phyloP scores from a whole-genome alignment of 2,797 vertebrate species.

The Glyptemys insculpta region DNA sequence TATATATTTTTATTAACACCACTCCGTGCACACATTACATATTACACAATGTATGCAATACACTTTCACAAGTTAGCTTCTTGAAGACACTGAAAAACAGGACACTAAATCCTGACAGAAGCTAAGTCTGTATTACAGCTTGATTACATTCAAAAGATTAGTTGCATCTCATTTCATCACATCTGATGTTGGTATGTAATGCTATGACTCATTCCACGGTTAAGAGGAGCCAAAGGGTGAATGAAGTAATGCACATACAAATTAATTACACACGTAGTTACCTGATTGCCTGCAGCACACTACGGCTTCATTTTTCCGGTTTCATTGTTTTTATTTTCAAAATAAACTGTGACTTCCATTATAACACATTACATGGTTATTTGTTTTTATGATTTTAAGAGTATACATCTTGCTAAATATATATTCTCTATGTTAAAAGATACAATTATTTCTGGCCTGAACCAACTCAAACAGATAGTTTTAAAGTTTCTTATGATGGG shows the following conservation, averaged over 20 bases:
- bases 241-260: constrained; percentile 86
- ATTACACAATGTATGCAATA: neutral
- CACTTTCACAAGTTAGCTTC: neutral
- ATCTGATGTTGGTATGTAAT: constrained; percentile 41
- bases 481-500: neutral
- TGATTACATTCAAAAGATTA: neutral
- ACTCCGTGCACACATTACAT: neutral
- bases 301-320: neutral
- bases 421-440: neutral
- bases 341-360: constrained; percentile 15
- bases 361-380: neutral
- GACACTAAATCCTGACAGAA: constrained; percentile 12
- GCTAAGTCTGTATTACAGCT: constrained; percentile 7
- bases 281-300: constrained; percentile 32
- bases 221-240: constrained; percentile 27
- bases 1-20: neutral
- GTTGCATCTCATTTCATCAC: constrained; percentile 71
- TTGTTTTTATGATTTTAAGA: neutral
- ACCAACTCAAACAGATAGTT: constrained; percentile 6
- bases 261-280: constrained; percentile 79
- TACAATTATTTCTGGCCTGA: neutral
- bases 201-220: constrained; percentile 70
- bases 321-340: neutral
- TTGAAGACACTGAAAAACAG: neutral
- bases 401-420: constrained; percentile 14